Conservation (phyloP, 2,113 vertebrate species). For the Macheiramphus alcinus region DNA sequence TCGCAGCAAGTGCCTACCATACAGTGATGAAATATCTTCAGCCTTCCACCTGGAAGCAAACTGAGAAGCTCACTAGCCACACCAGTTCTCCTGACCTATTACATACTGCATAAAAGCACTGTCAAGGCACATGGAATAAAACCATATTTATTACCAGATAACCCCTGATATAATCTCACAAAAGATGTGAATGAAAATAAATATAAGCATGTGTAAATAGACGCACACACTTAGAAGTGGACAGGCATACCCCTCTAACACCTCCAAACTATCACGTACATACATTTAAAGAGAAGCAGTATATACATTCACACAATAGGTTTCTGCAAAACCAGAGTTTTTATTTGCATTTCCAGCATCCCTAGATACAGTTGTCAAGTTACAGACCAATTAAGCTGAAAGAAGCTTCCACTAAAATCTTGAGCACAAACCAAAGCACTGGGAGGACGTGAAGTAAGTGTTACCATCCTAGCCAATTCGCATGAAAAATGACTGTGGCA, state of each 20-base stretch:
- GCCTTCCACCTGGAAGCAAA: not conserved
- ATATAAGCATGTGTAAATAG: not conserved
- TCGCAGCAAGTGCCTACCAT: not conserved
- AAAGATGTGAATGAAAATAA: not conserved
- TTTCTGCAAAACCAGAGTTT: not conserved
- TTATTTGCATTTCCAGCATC: not conserved
- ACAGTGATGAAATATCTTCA: not conserved
- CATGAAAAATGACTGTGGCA: slow-evolving; percentile 67
- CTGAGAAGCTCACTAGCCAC: not conserved
- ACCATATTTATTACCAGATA: not conserved
- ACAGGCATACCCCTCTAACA: not conserved
- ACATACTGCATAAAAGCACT: not conserved
- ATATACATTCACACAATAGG: not conserved
- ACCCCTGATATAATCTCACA: not conserved
- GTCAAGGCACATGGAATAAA: not conserved
- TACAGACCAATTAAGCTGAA: not conserved
- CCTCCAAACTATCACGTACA: not conserved
- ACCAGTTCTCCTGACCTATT: not conserved
- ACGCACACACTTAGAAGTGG: not conserved
- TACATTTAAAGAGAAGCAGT: not conserved
- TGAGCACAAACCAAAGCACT: slow-evolving; percentile 25
- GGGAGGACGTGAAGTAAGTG: slow-evolving; percentile 27
- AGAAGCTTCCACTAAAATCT: slow-evolving; percentile 16
- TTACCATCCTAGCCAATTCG: slow-evolving; percentile 41
- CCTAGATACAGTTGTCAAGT: not conserved